Conservation (phyloP, 2,797 vertebrate species). For the Triplophysa bombifrons region DNA sequence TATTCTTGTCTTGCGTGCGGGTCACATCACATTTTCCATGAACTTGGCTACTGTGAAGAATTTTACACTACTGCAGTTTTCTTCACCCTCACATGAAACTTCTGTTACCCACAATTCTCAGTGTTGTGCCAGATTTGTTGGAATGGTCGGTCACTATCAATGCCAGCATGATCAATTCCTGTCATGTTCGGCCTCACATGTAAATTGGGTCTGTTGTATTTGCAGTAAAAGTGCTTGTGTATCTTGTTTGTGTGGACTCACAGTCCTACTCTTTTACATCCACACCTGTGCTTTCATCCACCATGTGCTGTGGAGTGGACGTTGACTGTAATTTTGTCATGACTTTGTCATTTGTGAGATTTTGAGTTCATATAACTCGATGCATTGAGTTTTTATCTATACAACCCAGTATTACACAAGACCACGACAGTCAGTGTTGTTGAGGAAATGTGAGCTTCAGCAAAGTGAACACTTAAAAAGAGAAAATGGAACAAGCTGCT, state of each 20-base stretch:
- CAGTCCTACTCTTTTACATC: neutral
- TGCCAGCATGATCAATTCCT: neutral
- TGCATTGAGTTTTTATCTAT: neutral
- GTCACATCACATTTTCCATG: neutral
- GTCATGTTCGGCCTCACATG: too few relatives aligned
- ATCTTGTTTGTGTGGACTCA: too few relatives aligned
- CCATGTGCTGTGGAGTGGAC: neutral
- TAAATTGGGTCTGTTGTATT: neutral
- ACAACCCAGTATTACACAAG: slow-evolving; percentile 21
- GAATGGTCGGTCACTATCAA: neutral
- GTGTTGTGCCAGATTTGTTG: slow-evolving; percentile 26
- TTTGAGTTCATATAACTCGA: neutral
- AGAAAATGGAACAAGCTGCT: too few relatives aligned
- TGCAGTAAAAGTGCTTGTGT: too few relatives aligned
- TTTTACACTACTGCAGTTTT: neutral
- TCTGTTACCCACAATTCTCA: slow-evolving; percentile 26
- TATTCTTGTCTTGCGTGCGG: neutral
- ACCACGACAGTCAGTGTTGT: too few relatives aligned
- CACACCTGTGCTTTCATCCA: neutral
- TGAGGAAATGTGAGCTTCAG: too few relatives aligned
- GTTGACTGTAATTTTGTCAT: neutral
- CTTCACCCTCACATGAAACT: slow-evolving; percentile 3
- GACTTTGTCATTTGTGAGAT: neutral
- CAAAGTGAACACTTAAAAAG: too few relatives aligned
- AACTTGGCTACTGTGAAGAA: neutral